A percentile compares a stretch with the other conserved stretches of the same genome.
Evolutionary conservation across 2,113 vertebrate genomes (phyloP).

Genomic region (Corapipo altera): DNA sequence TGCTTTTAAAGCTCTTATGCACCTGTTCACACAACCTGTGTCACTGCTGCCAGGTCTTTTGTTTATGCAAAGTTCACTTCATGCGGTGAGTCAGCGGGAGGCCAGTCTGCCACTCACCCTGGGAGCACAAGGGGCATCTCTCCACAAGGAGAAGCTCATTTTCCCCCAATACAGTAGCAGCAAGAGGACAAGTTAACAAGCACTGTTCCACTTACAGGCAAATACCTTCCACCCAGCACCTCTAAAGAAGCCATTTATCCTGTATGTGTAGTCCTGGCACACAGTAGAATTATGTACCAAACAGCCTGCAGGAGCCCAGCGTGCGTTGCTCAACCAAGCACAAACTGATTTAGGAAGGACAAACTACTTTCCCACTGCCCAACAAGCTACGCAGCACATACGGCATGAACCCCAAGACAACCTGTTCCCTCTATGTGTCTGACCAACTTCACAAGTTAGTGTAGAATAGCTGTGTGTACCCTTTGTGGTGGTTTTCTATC

Average conservation of each 20-base stretch:
- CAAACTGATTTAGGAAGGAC: not conserved
- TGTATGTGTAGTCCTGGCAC: rapidly evolving
- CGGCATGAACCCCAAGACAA: not conserved
- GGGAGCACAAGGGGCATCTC: not conserved
- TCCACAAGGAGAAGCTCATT: not conserved
- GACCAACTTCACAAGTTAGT: not conserved
- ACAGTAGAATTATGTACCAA: not conserved
- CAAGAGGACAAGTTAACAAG: not conserved
- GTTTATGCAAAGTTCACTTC: not conserved
- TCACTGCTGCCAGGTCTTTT: not conserved
- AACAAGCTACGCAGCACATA: not conserved
- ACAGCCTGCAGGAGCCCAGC: not conserved
- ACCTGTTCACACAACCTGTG: not conserved
- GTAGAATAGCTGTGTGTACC: not conserved
- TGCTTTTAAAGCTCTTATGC: not conserved
- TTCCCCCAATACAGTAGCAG: not conserved
- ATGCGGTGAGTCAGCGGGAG: not conserved
- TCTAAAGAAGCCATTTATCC: not conserved
- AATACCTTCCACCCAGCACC: not conserved
- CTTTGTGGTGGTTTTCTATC: not conserved
- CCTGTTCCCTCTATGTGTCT: not conserved
- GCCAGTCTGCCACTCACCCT: not conserved
- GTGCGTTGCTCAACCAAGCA: not conserved
- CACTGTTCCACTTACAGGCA: not conserved
- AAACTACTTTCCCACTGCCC: not conserved